Evolutionary conservation across 2,888 invertebrate species (phyloP).

Genomic region (Neoaliturus tenellus): DNA sequence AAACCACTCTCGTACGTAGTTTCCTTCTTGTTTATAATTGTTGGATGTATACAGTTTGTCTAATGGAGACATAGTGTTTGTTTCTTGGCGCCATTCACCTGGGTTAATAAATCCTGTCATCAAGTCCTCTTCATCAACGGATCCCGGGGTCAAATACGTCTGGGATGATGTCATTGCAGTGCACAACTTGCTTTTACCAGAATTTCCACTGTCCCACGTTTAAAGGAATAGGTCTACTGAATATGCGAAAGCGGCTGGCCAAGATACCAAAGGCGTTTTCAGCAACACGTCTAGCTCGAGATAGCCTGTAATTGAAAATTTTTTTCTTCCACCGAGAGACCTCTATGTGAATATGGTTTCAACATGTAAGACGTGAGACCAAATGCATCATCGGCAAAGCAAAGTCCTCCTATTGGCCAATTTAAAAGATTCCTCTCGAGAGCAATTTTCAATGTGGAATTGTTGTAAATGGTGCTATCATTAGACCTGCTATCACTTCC

Average conservation of each 20-base stretch:
- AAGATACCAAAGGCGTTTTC: slow-evolving; percentile 64
- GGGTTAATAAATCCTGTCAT: slow-evolving; percentile 48
- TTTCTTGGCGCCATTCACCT: slow-evolving; percentile 42
- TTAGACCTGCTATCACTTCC: slow-evolving; percentile 62
- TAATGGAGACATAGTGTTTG: slow-evolving; percentile 51
- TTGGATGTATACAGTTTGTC: slow-evolving; percentile 36
- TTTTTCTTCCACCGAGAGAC: slow-evolving; percentile 53
- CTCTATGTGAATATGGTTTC: slow-evolving; percentile 60
- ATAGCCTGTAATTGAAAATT: slow-evolving; percentile 64
- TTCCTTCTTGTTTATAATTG: slow-evolving; percentile 37
- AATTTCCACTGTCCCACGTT: slow-evolving; percentile 48
- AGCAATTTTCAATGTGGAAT: slow-evolving; percentile 29
- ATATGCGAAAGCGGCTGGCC: slow-evolving; percentile 61
- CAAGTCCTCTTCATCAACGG: slow-evolving; percentile 48
- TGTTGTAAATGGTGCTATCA: slow-evolving; percentile 61
- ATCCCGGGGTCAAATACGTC: slow-evolving; percentile 39
- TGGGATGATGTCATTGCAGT: slow-evolving; percentile 35
- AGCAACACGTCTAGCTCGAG: slow-evolving; percentile 62
- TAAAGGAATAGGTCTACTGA: slow-evolving; percentile 55
- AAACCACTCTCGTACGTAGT: slow-evolving; percentile 41
- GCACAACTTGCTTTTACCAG: slow-evolving; percentile 42
- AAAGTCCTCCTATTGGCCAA: slow-evolving; percentile 43
- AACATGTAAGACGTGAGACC: slow-evolving; percentile 61
- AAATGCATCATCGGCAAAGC: slow-evolving; percentile 64
- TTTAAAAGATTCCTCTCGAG: slow-evolving; percentile 27